phyloP scores from a whole-genome alignment of 2,888 invertebrate genomes.

The Tigriopus californicus region DNA sequence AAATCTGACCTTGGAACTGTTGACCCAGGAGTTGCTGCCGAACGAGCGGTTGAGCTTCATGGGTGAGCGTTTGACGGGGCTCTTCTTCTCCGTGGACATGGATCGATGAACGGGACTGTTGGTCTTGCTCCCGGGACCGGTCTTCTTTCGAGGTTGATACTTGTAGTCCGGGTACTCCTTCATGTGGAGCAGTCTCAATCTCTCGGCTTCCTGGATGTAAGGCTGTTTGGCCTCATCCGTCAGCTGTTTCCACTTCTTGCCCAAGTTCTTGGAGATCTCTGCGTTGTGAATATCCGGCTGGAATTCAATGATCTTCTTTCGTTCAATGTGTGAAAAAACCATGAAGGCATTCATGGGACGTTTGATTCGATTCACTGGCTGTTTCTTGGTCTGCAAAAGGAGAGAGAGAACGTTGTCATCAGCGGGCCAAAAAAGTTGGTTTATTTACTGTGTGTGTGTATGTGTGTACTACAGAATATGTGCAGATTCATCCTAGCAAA shows the following conservation, averaged over 20 bases:
- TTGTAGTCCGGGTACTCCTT: conserved; percentile 17
- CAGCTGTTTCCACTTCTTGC: conserved; percentile 15
- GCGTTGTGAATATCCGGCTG: conserved; percentile 13
- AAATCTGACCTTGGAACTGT: neutral
- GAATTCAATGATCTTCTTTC: conserved; percentile 15
- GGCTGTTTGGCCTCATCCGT: conserved; percentile 11
- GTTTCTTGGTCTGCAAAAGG: conserved; percentile 9
- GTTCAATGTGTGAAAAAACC: conserved; percentile 16
- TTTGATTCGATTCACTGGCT: conserved; percentile 13
- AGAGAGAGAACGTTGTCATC: neutral
- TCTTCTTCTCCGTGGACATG: neutral
- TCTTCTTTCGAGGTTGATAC: conserved; percentile 17
- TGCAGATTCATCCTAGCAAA: too few relatives aligned
- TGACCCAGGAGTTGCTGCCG: conserved; percentile 13
- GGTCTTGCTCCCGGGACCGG: neutral
- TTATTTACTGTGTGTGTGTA: neutral
- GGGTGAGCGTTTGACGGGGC: neutral
- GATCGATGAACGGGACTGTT: neutral
- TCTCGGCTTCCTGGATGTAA: conserved; percentile 16
- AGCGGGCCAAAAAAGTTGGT: too few relatives aligned
- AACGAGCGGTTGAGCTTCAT: conserved; percentile 1
- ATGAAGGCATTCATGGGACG: conserved; percentile 17
- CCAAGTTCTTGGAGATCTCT: conserved; percentile 17
- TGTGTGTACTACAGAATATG: neutral
- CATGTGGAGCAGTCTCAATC: conserved; percentile 12